Percentiles rank a stretch among this genome's conserved stretches.
Evolutionary conservation across 2,113 vertebrate species (phyloP).

Genomic region (Onychorhynchus coronatus): DNA sequence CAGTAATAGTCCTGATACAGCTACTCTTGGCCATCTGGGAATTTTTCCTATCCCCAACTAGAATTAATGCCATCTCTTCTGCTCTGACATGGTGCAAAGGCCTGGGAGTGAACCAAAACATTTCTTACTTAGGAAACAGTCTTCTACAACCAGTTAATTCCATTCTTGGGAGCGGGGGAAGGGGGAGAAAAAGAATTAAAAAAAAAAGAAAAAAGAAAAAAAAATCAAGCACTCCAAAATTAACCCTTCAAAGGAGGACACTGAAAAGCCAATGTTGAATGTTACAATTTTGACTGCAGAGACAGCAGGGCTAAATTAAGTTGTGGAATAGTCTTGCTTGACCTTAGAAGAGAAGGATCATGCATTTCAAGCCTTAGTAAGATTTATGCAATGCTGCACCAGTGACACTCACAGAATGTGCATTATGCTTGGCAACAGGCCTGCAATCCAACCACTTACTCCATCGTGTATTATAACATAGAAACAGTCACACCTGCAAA

Average conservation of each 20-base stretch:
- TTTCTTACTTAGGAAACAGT: not conserved
- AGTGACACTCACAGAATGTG: conserved; percentile 38
- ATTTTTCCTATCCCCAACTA: not conserved
- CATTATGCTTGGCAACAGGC: conserved; percentile 40
- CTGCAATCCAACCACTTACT: conserved; percentile 25
- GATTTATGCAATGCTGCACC: conserved; percentile 21
- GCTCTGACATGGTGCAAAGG: not conserved
- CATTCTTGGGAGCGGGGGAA: not conserved
- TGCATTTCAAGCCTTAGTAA: conserved; percentile 23
- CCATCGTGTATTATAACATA: conserved; percentile 52
- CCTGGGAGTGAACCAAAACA: not conserved
- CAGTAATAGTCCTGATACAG: not conserved
- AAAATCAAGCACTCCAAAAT: not conserved
- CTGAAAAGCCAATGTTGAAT: not conserved
- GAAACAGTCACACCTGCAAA: conserved; percentile 82
- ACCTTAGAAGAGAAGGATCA: conserved; percentile 53
- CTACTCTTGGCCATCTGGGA: not conserved
- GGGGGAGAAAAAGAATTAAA: not conserved
- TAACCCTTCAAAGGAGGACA: not conserved
- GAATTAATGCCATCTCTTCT: conserved; percentile 18
- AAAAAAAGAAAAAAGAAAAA: not conserved
- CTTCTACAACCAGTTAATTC: not conserved
- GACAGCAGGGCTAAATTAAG: not conserved
- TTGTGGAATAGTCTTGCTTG: not conserved
- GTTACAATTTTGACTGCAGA: not conserved